Evolutionary conservation across 1,140 invertebrate species (phyloP).

Genomic region (Papilio polytes): DNA sequence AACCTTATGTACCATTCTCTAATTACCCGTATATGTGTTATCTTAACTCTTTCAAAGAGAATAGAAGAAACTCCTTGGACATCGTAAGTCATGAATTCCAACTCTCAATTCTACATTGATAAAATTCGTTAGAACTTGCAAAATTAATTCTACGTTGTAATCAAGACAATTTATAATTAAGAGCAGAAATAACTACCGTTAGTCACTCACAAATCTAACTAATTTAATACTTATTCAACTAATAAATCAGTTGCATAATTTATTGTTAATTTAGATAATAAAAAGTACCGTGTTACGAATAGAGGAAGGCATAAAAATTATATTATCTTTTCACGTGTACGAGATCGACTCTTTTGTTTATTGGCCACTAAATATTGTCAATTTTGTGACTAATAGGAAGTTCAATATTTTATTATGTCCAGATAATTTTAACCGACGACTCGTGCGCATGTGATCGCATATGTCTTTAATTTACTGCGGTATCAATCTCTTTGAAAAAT

Average conservation of each 20-base stretch:
- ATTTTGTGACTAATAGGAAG: conserved; percentile 42
- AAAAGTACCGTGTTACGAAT: conserved; percentile 58
- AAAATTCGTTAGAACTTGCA: too few relatives aligned
- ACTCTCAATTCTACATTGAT: too few relatives aligned
- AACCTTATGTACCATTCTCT: too few relatives aligned
- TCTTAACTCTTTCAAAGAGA: too few relatives aligned
- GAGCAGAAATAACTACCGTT: not conserved
- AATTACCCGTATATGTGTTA: too few relatives aligned
- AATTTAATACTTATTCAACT: conserved; percentile 43
- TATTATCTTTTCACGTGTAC: conserved; percentile 75
- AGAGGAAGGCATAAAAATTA: conserved; percentile 71
- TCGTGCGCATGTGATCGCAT: not conserved
- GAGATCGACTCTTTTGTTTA: conserved; percentile 58
- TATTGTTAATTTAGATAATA: conserved; percentile 69
- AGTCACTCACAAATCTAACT: conserved; percentile 3
- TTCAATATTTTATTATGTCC: not conserved
- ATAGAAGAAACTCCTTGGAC: too few relatives aligned
- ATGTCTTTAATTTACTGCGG: not conserved
- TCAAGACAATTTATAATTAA: not conserved
- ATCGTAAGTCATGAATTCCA: too few relatives aligned
- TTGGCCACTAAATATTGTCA: conserved; percentile 60
- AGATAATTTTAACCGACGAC: not conserved
- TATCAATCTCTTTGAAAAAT: not conserved
- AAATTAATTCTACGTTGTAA: not conserved
- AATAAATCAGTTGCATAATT: conserved; percentile 75